Conservation (phyloP, 2,797 vertebrate species). For the Hemitrygon akajei region DNA sequence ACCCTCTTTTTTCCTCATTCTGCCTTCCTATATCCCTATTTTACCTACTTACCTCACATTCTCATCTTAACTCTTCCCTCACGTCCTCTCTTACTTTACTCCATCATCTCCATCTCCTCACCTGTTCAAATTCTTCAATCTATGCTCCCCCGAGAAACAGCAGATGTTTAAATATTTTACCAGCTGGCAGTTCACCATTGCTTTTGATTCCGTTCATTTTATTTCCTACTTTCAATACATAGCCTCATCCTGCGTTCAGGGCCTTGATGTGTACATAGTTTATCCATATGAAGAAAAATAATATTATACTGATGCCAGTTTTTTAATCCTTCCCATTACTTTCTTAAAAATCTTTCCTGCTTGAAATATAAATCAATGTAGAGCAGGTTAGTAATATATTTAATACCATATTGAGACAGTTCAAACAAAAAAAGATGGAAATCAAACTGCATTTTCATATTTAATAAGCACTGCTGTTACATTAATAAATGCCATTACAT, state of each 20-base stretch:
- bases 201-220: neutral
- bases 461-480: constrained; percentile 28
- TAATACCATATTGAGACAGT: constrained; percentile 31
- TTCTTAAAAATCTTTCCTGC: neutral
- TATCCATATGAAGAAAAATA: neutral
- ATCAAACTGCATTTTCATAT: constrained; percentile 32
- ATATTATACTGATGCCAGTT: neutral
- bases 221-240: neutral
- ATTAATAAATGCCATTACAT: constrained; percentile 38
- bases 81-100: neutral
- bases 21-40: no score
- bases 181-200: neutral
- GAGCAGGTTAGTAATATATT: constrained; percentile 31
- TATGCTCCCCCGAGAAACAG: no score
- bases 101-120: neutral
- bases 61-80: neutral
- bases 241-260: neutral
- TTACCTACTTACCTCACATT: neutral
- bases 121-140: neutral
- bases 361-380: neutral
- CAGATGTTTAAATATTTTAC: neutral
- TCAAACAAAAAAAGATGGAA: constrained; percentile 27
- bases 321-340: neutral
- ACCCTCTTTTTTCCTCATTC: neutral
- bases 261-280: no score